phyloP scores from a whole-genome alignment of 2,113 vertebrate species.

The Mungos mungo region DNA sequence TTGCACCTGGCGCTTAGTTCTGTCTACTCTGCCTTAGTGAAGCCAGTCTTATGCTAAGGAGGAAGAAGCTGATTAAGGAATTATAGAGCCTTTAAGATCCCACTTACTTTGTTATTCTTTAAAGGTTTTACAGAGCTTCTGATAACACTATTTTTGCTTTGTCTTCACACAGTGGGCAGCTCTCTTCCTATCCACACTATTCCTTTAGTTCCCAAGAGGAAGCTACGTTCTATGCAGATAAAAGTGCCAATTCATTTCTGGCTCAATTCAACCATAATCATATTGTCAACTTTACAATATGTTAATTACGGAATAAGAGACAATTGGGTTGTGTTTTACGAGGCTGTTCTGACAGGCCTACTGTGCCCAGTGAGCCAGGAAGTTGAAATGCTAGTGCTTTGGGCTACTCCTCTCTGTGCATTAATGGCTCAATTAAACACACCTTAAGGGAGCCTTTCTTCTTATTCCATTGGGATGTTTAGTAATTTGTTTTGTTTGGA shows the following conservation, averaged over 20 bases:
- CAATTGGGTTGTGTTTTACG: not conserved
- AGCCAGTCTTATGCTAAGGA: not conserved
- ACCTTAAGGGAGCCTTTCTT: not conserved
- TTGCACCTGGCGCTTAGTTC: not conserved
- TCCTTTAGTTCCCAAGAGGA: not conserved
- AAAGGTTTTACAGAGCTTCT: not conserved
- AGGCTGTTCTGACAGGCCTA: not conserved
- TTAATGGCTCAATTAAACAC: constrained; percentile 26
- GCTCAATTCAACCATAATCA: not conserved
- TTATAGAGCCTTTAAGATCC: not conserved
- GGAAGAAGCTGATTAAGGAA: not conserved
- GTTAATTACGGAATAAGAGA: constrained; percentile 48
- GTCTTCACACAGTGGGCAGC: not conserved
- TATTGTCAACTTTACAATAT: constrained; percentile 44
- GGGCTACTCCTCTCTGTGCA: not conserved
- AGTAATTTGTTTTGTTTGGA: constrained; percentile 13
- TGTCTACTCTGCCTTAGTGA: not conserved
- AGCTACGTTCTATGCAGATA: not conserved
- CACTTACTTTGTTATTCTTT: not conserved
- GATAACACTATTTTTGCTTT: not conserved
- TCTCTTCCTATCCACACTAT: not conserved
- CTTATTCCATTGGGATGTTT: not conserved
- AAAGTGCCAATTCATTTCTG: constrained; percentile 43
- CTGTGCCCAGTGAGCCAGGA: not conserved
- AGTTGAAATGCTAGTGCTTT: not conserved